Conservation (phyloP, 1,140 invertebrate genomes). For the Drosophila suzukii region DNA sequence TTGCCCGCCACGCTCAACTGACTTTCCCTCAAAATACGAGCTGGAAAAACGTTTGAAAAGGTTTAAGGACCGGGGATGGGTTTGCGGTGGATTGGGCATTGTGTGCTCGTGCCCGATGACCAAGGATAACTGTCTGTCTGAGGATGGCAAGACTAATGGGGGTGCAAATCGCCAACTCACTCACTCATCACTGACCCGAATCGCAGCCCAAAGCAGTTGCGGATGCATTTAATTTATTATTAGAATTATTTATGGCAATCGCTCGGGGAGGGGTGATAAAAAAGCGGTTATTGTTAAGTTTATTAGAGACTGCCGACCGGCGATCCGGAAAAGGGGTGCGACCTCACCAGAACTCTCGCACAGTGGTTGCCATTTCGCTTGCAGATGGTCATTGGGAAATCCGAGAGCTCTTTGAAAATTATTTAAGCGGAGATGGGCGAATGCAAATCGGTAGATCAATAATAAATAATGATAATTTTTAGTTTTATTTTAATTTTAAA, state of each 20-base stretch:
- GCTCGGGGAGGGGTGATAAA: conserved; percentile 65
- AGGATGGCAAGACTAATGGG: conserved; percentile 76
- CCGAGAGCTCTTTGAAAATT: conserved; percentile 2
- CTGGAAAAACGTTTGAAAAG: conserved; percentile 45
- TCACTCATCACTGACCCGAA: conserved; percentile 63
- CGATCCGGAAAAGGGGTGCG: conserved; percentile 62
- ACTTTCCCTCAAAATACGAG: conserved; percentile 54
- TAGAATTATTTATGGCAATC: conserved; percentile 82
- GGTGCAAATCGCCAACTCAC: conserved; percentile 70
- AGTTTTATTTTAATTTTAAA: too few relatives aligned
- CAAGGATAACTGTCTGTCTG: conserved; percentile 76
- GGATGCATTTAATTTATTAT: conserved; percentile 84
- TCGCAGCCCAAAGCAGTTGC: conserved; percentile 49
- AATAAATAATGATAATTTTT: not conserved
- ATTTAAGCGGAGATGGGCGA: not conserved
- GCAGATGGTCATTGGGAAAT: conserved; percentile 9
- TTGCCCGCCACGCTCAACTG: conserved; percentile 59
- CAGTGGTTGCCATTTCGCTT: conserved; percentile 54
- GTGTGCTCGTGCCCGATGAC: conserved; percentile 66
- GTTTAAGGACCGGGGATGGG: conserved; percentile 29
- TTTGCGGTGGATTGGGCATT: conserved; percentile 19
- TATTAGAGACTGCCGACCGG: conserved; percentile 62
- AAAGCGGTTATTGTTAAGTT: conserved; percentile 83
- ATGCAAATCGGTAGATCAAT: not conserved
- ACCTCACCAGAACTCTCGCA: conserved; percentile 16